These are phyloP conservation scores for Orthosia gothica DNA, from an alignment of 2,888 invertebrate species.

Conservation along the genomic window DNA sequence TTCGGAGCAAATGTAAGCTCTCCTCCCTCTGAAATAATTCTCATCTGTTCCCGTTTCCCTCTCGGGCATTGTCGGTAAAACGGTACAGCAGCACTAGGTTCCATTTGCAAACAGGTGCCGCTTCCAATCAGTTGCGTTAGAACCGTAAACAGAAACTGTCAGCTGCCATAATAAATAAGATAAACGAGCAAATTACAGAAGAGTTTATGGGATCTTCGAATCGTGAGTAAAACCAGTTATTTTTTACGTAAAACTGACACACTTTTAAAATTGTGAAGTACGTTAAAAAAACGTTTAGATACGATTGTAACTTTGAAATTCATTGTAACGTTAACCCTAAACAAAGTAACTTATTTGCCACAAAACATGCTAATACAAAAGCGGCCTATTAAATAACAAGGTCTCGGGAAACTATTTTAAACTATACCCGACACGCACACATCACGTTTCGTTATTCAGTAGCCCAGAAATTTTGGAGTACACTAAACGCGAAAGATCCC, in stretches of 20 bases:
- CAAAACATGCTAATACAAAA: slow-evolving; percentile 26
- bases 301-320: neutral
- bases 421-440: slow-evolving; percentile 29
- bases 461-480: slow-evolving; percentile 27
- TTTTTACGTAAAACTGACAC: neutral
- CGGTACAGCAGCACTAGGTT: slow-evolving; percentile 4
- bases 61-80: slow-evolving; percentile 16
- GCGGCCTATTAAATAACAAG: slow-evolving; percentile 34
- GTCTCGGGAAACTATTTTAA: slow-evolving; percentile 48
- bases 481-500: slow-evolving; percentile 31
- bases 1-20: neutral
- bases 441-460: slow-evolving; percentile 28
- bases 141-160: slow-evolving; percentile 8
- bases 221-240: slow-evolving; percentile 20
- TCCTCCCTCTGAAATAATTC: neutral
- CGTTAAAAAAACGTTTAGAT: neutral
- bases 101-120: slow-evolving; percentile 4
- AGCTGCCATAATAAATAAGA: slow-evolving; percentile 26
- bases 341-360: slow-evolving; percentile 29
- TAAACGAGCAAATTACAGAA: slow-evolving; percentile 1
- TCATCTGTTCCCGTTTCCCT: neutral
- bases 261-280: neutral
- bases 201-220: slow-evolving; percentile 12
- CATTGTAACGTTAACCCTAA: neutral
- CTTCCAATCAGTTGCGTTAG: neutral